A percentile compares a stretch with the other conserved stretches of the same genome.
phyloP scores from a whole-genome alignment of 37 sponge, comb jelly and placozoan species.

The Tethya wilhelma region DNA sequence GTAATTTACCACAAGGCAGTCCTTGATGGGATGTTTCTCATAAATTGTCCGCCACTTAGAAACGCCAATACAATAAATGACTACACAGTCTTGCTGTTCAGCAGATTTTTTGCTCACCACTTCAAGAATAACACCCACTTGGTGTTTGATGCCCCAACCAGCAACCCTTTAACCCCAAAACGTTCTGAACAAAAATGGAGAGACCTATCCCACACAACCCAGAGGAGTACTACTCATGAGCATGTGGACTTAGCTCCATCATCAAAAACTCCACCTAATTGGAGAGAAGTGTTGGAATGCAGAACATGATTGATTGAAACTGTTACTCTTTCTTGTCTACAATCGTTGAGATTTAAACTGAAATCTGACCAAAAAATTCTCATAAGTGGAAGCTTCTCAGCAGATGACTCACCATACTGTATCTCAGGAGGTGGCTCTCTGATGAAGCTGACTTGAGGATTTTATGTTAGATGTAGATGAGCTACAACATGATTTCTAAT shows the following conservation, averaged over 20 bases:
- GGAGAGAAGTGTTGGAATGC: not conserved
- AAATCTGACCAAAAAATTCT: not conserved
- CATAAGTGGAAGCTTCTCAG: not conserved
- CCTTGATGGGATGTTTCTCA: no score
- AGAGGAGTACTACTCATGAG: not conserved
- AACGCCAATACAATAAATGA: not conserved
- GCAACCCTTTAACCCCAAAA: not conserved
- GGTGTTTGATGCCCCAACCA: not conserved
- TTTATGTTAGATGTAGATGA: no score
- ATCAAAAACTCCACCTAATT: not conserved
- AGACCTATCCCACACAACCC: not conserved
- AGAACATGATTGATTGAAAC: constrained; percentile 4
- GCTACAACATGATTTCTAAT: no score
- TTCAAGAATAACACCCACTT: not conserved
- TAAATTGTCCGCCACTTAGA: constrained; percentile 1
- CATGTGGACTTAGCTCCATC: not conserved
- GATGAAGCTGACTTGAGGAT: constrained; percentile 8
- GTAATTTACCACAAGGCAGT: not conserved
- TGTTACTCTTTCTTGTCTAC: not conserved
- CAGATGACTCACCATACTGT: not conserved
- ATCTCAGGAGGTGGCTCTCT: not conserved
- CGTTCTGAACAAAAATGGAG: not conserved
- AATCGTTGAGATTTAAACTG: not conserved
- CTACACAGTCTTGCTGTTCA: not conserved
- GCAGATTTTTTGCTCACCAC: not conserved